Conservation (phyloP, 2,888 invertebrate genomes). For the Cryptophagus acutangulus region DNA sequence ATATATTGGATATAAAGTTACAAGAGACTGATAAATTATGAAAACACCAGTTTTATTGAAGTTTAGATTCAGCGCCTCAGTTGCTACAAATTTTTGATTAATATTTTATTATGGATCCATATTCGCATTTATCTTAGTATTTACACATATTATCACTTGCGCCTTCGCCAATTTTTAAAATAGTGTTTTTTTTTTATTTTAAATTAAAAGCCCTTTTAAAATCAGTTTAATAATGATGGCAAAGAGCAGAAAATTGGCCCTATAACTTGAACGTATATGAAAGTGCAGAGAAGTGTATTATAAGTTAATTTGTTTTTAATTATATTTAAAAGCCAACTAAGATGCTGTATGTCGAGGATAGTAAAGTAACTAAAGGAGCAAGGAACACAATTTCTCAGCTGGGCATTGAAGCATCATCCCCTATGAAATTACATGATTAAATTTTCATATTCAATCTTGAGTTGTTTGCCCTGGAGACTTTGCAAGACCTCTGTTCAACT, state of each 20-base stretch:
- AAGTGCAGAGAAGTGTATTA: background rate
- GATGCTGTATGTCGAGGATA: slow-evolving; percentile 25
- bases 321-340: slow-evolving; percentile 32
- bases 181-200: no score
- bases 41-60: no score
- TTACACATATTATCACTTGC: no score
- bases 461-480: slow-evolving; percentile 59
- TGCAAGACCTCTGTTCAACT: slow-evolving; percentile 35
- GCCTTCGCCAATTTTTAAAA: no score
- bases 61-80: no score
- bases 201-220: no score
- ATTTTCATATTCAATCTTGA: slow-evolving; percentile 78
- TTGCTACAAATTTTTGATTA: no score
- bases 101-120: no score
- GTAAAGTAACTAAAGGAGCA: slow-evolving; percentile 31
- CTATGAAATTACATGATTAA: slow-evolving; percentile 69
- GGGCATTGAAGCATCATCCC: slow-evolving; percentile 49
- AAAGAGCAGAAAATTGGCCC: slow-evolving; percentile 8
- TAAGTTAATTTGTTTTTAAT: slow-evolving; percentile 36
- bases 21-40: no score
- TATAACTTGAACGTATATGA: background rate
- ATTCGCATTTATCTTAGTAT: no score
- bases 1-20: no score
- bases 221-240: no score
- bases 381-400: slow-evolving; percentile 40